A percentile compares a stretch with the other conserved stretches of the same genome.
Conservation (phyloP, 2,888 invertebrate genomes). For the Neoaliturus tenellus region DNA sequence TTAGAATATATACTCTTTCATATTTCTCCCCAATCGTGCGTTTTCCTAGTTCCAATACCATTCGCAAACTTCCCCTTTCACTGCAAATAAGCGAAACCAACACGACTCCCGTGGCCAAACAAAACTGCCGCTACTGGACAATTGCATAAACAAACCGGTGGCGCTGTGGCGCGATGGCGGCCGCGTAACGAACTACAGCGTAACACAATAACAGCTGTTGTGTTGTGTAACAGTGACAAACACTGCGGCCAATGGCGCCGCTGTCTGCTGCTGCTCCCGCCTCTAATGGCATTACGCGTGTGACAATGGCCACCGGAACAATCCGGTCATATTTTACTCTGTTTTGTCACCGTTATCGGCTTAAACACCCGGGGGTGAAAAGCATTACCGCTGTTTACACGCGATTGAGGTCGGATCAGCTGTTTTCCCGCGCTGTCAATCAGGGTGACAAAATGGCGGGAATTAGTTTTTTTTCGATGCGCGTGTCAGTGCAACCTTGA, state of each 20-base stretch:
- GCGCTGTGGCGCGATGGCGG: neutral
- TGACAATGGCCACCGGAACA: neutral
- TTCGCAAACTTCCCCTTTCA: too few species aligned
- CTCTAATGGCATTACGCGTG: neutral
- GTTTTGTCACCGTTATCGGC: conserved; percentile 22
- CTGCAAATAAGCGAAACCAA: too few species aligned
- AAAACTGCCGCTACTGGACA: neutral
- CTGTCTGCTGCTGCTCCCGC: neutral
- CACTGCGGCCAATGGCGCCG: conserved; percentile 11
- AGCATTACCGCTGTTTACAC: conserved; percentile 11
- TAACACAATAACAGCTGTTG: conserved; percentile 30
- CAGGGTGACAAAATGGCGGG: too few species aligned
- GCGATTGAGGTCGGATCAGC: neutral
- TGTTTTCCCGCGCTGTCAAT: conserved; percentile 4
- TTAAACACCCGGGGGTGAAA: neutral
- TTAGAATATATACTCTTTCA: too few species aligned
- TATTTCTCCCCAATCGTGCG: too few species aligned
- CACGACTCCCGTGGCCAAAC: too few species aligned
- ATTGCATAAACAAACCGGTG: neutral
- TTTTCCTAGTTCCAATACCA: too few species aligned
- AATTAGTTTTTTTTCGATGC: too few species aligned
- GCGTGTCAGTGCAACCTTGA: too few species aligned
- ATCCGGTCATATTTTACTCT: neutral
- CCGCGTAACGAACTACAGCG: neutral
- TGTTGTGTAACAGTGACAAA: conserved; percentile 10